These are phyloP conservation scores for Odontamblyopus lacepedii DNA, from an alignment of 2,797 vertebrate species.

Conservation along the genomic window DNA sequence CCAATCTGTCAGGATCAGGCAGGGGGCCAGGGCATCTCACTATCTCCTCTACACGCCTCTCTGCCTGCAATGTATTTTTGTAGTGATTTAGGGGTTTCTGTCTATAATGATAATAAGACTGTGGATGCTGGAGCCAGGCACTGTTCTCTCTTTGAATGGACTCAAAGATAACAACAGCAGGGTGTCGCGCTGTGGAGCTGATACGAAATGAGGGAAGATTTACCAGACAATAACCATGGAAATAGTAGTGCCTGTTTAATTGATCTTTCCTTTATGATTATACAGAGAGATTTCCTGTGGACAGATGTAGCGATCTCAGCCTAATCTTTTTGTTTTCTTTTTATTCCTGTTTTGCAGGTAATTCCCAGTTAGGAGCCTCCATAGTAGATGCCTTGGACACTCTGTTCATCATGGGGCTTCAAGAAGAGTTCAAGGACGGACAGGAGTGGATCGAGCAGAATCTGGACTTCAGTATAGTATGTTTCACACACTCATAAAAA, in stretches of 20 bases:
- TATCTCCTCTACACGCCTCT: slow-evolving; percentile 40
- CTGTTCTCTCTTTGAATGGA: slow-evolving; percentile 39
- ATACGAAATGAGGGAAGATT: slow-evolving; percentile 32
- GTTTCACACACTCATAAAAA: slow-evolving; percentile 25
- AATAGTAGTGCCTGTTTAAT: background rate
- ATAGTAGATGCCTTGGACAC: slow-evolving; percentile 97
- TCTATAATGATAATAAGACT: slow-evolving; percentile 66
- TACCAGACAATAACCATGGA: slow-evolving; percentile 35
- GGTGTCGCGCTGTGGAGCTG: slow-evolving; percentile 15
- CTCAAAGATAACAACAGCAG: slow-evolving; percentile 40
- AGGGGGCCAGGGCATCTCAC: slow-evolving; percentile 55
- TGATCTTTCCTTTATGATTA: slow-evolving; percentile 13
- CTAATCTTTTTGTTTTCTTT: slow-evolving; percentile 18
- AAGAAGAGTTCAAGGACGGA: slow-evolving; percentile 94
- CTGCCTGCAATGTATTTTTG: slow-evolving; percentile 64
- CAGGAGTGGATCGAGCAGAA: slow-evolving; percentile 97
- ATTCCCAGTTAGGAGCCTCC: slow-evolving; percentile 93
- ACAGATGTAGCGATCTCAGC: background rate
- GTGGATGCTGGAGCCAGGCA: slow-evolving; percentile 45
- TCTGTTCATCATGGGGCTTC: slow-evolving; percentile 97
- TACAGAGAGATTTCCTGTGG: background rate
- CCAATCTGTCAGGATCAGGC: slow-evolving; percentile 65
- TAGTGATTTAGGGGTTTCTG: slow-evolving; percentile 69
- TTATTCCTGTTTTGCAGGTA: slow-evolving; percentile 76
- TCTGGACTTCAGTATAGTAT: slow-evolving; percentile 93